Conservation (phyloP, 1,140 invertebrate genomes). For the Camponotus vicinus region DNA sequence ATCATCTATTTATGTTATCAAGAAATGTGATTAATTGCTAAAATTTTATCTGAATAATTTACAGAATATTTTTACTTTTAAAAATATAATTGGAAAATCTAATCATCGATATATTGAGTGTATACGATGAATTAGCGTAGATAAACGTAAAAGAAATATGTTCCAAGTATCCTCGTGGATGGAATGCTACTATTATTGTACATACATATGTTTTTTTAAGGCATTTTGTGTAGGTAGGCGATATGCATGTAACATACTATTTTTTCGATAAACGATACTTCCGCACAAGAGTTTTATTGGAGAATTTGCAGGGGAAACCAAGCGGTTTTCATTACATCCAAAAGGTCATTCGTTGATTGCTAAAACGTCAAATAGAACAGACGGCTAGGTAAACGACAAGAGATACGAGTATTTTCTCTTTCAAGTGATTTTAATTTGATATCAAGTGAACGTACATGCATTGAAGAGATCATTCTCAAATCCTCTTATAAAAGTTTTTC, state of each 20-base stretch:
- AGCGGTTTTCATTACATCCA: slow-evolving; percentile 40
- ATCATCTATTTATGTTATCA: background rate
- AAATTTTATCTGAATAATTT: slow-evolving; percentile 1
- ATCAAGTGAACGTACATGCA: slow-evolving; percentile 23
- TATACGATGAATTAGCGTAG: background rate
- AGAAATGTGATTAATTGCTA: background rate
- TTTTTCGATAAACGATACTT: slow-evolving; percentile 60
- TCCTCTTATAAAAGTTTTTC: background rate
- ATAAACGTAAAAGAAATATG: background rate
- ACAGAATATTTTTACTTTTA: background rate
- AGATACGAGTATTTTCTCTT: slow-evolving; percentile 36
- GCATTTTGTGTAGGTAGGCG: slow-evolving; percentile 13
- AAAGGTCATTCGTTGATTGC: slow-evolving; percentile 55
- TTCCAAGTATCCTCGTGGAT: background rate
- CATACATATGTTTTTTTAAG: slow-evolving; percentile 3
- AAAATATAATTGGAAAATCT: slow-evolving; percentile 3
- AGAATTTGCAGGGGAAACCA: slow-evolving; percentile 38
- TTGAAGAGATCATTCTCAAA: background rate
- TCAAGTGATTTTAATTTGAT: slow-evolving; percentile 43
- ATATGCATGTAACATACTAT: slow-evolving; percentile 44
- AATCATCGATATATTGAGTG: slow-evolving; percentile 8
- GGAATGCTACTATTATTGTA: slow-evolving; percentile 31
- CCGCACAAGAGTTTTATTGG: slow-evolving; percentile 51
- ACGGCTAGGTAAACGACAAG: slow-evolving; percentile 22
- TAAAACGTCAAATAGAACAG: slow-evolving; percentile 49